phyloP scores from a whole-genome alignment of 1,140 invertebrate genomes.

The Ectropis grisescens region DNA sequence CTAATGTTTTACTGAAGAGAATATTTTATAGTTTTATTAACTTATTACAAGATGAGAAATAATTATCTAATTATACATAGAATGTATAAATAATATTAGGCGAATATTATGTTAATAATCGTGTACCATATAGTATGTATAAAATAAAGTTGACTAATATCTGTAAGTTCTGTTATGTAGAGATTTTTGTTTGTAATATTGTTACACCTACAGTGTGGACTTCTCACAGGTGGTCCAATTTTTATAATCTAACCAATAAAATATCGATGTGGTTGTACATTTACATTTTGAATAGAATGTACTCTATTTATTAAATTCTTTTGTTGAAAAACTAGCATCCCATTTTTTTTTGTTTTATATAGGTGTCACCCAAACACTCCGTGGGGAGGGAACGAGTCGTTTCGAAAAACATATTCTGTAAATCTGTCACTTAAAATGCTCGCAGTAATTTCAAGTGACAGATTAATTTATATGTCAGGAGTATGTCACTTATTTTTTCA shows the following conservation, averaged over 20 bases:
- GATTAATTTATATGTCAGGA: too few species aligned
- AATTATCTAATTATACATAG: slow-evolving; percentile 64
- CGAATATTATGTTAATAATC: slow-evolving; percentile 65
- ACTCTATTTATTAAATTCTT: slow-evolving; percentile 51
- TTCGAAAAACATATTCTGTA: too few species aligned
- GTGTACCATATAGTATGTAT: slow-evolving; percentile 65
- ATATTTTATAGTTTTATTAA: slow-evolving; percentile 71
- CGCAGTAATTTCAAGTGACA: too few species aligned
- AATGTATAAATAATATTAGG: slow-evolving; percentile 64
- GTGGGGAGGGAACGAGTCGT: too few species aligned
- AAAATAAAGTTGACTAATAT: slow-evolving; percentile 69
- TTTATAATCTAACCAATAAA: slow-evolving; percentile 70
- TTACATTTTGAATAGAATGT: slow-evolving; percentile 50
- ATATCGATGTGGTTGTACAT: slow-evolving; percentile 69
- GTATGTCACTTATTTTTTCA: too few species aligned
- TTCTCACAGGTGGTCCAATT: slow-evolving; percentile 65
- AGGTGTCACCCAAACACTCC: not conserved
- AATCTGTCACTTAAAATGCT: too few species aligned
- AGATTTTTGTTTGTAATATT: slow-evolving; percentile 69
- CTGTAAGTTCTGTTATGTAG: slow-evolving; percentile 69
- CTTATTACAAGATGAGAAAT: slow-evolving; percentile 65
- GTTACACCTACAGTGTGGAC: slow-evolving; percentile 63
- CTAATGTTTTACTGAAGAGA: slow-evolving; percentile 64
- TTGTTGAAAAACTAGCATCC: slow-evolving; percentile 41
- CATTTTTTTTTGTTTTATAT: slow-evolving; percentile 21